phyloP scores from a whole-genome alignment of 2,888 invertebrate genomes.

The Ormyrus nitidulus region DNA sequence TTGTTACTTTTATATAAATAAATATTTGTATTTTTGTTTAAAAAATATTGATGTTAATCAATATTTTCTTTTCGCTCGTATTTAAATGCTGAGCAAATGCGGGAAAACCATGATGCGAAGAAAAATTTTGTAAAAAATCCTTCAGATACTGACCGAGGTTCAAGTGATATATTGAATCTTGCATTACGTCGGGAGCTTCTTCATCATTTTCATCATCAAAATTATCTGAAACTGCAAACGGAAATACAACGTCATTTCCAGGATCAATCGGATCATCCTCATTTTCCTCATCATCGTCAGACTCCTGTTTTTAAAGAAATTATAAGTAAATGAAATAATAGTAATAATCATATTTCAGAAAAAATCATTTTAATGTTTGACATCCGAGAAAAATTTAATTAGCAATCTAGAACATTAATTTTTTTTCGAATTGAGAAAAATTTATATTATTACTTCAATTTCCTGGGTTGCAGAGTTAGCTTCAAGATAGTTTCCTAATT shows the following conservation, averaged over 20 bases:
- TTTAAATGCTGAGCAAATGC: slow-evolving; percentile 80
- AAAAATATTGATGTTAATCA: slow-evolving; percentile 70
- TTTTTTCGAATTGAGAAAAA: too few species aligned
- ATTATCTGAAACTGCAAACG: slow-evolving; percentile 51
- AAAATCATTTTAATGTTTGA: background rate
- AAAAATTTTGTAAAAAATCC: slow-evolving; percentile 81
- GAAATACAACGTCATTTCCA: slow-evolving; percentile 61
- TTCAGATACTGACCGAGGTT: slow-evolving; percentile 81
- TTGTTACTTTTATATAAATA: slow-evolving; percentile 12
- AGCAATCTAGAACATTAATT: background rate
- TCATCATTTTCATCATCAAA: slow-evolving; percentile 71
- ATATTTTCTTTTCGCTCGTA: slow-evolving; percentile 77
- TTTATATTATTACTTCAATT: slow-evolving; percentile 56
- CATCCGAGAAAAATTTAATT: slow-evolving; percentile 17
- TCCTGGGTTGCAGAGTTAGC: slow-evolving; percentile 69
- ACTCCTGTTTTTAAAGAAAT: slow-evolving; percentile 58
- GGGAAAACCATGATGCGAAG: slow-evolving; percentile 80
- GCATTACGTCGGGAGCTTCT: slow-evolving; percentile 79
- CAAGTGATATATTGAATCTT: slow-evolving; percentile 80
- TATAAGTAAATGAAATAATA: slow-evolving; percentile 7
- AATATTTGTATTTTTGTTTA: background rate
- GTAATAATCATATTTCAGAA: background rate
- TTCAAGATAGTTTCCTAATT: slow-evolving; percentile 80
- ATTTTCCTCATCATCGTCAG: slow-evolving; percentile 72
- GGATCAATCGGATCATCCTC: slow-evolving; percentile 66